These are phyloP conservation scores for Cyclargus thomasi DNA, from an alignment of 1,140 invertebrate species.

Conservation along the genomic window DNA sequence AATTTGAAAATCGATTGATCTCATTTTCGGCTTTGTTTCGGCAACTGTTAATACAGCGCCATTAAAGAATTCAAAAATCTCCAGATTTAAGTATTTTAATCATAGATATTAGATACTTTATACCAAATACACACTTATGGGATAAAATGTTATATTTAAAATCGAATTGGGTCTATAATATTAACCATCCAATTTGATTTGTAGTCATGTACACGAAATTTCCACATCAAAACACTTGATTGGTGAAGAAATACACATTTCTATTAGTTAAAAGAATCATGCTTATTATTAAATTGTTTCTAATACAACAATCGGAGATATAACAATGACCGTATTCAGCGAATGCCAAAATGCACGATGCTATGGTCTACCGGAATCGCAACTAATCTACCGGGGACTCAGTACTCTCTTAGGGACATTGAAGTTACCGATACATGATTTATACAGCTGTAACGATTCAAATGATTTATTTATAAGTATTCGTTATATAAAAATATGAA, in stretches of 20 bases:
- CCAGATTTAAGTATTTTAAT: background rate
- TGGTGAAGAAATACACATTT: too few species aligned
- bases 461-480: slow-evolving; percentile 13
- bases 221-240: too few species aligned
- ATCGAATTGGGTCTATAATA: background rate
- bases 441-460: background rate
- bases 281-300: too few species aligned
- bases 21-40: background rate
- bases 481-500: slow-evolving; percentile 10
- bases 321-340: background rate
- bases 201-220: too few species aligned
- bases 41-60: background rate
- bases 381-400: background rate
- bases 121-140: background rate
- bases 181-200: too few species aligned
- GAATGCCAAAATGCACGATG: background rate
- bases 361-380: background rate
- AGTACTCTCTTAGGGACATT: background rate
- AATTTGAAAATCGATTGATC: background rate
- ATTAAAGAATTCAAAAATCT: background rate
- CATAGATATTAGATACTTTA: background rate
- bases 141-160: background rate
- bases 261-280: too few species aligned
- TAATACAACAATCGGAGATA: background rate
- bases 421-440: background rate